Evolutionary conservation across 1,140 invertebrate species (phyloP), one percentile per base, ranked within the genome.

Genomic region (Drosophila nasuta): DNA sequence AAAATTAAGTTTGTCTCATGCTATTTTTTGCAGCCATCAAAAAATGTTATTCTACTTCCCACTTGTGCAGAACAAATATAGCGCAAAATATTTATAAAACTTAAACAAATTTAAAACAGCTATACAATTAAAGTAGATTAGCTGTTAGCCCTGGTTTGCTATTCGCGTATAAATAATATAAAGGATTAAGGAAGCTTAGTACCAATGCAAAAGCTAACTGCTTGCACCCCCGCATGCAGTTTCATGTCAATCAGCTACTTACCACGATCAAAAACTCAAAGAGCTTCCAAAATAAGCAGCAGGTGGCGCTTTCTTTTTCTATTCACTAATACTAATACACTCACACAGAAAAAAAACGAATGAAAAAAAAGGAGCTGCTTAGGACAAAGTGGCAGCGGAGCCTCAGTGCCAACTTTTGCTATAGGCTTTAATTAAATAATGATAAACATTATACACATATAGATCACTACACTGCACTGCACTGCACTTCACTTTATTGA

Each of bases 1-100:
- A 88, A 88, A 90, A 88, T 88, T 89, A 81, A 88, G 81, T 76
- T 89, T 85, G 15, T 52, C 64, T 70, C 82, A 45, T 66, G 54
- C 64, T 72, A 45, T 56, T 45, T 54, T 64, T 49, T 65, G 20
- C 7, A 67, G 33, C 25, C 25, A 35, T 13, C 10, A 38, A 11
- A 38, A 11, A 45, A 43, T 58, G 3, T 54, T 35, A 1, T 54
- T 10, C 20, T 49, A 2, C n/a, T n/a, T 30, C 28, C 41, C 38
- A 30, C 5, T 49, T 41, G 33, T 25, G 17, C 38, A 1, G 7
- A 57, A 25, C 54, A 11, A 54, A 28, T 59, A 15, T 43, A 20
- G 1, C 30, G 7, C 8, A 38, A 7, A 3, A 17, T 41, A 10
- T 20, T 35, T 20, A 2, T 35, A 33, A 20, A 15, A n/a, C 20